Percentiles rank a stretch among this genome's conserved stretches.
phyloP scores from a whole-genome alignment of 2,888 invertebrate genomes.

The Vanessa cardui region DNA sequence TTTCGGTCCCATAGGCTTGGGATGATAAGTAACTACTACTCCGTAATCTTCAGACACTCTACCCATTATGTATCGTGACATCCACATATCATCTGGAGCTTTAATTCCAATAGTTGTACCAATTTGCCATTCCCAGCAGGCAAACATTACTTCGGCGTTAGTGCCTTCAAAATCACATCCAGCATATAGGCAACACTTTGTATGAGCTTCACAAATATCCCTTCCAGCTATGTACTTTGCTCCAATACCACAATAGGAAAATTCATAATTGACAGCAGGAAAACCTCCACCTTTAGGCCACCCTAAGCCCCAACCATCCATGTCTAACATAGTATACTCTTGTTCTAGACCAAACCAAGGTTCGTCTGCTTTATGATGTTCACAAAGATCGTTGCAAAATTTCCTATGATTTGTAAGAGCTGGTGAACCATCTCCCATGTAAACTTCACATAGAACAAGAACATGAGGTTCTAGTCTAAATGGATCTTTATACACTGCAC shows the following conservation, averaged over 20 bases:
- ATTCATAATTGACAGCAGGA: slow-evolving; percentile 93
- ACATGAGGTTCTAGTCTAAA: slow-evolving; percentile 94
- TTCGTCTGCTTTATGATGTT: slow-evolving; percentile 84
- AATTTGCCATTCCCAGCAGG: slow-evolving; percentile 95
- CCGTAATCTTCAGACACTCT: slow-evolving; percentile 94
- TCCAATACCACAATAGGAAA: slow-evolving; percentile 95
- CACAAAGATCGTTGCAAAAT: slow-evolving; percentile 87
- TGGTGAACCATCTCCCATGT: slow-evolving; percentile 87
- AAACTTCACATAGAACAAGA: slow-evolving; percentile 93
- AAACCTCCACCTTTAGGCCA: slow-evolving; percentile 97
- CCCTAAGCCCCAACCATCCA: slow-evolving; percentile 93
- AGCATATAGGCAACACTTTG: slow-evolving; percentile 92
- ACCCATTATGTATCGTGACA: slow-evolving; percentile 91
- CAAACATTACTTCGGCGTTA: slow-evolving; percentile 98
- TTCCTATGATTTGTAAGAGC: slow-evolving; percentile 88
- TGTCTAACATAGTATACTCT: slow-evolving; percentile 93
- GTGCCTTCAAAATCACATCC: slow-evolving; percentile 96
- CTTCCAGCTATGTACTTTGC: slow-evolving; percentile 96
- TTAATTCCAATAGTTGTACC: slow-evolving; percentile 94
- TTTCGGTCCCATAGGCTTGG: slow-evolving; percentile 90
- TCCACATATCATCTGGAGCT: slow-evolving; percentile 93
- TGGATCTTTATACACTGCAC: slow-evolving; percentile 94
- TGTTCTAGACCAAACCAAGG: slow-evolving; percentile 98
- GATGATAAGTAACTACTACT: slow-evolving; percentile 86
- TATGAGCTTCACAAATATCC: slow-evolving; percentile 95